These are phyloP conservation scores for Tenthredo distinguenda DNA, from an alignment of 2,888 invertebrate species.

Conservation along the genomic window DNA sequence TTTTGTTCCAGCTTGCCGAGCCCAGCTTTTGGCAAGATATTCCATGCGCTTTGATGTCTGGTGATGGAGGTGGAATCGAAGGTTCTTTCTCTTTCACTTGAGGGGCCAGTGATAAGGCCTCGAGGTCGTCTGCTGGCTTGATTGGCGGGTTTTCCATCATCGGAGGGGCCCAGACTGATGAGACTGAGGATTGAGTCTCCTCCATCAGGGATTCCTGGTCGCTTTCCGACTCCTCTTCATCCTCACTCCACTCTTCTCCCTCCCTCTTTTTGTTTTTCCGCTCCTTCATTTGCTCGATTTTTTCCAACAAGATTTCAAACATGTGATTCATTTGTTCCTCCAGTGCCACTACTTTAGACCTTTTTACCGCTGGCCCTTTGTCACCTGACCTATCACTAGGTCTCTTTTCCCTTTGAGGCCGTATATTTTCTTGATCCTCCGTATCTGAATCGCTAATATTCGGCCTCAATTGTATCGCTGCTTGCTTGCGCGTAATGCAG, in stretches of 20 bases:
- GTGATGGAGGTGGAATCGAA: background rate
- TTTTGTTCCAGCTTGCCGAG: background rate
- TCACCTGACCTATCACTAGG: background rate
- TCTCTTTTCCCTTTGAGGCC: background rate
- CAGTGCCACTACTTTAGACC: background rate
- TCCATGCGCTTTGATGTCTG: background rate
- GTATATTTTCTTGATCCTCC: background rate
- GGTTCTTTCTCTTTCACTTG: background rate
- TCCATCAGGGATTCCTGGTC: background rate
- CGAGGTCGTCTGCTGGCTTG: background rate
- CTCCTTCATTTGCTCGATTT: background rate
- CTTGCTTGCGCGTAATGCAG: constrained; percentile 5
- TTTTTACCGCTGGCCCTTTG: background rate
- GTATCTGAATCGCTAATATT: background rate
- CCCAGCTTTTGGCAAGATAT: background rate
- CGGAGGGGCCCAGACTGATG: background rate
- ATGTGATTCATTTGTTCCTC: background rate
- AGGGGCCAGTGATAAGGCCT: background rate
- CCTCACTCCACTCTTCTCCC: background rate
- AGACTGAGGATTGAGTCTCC: background rate
- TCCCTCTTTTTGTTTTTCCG: background rate
- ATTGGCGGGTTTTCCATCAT: background rate
- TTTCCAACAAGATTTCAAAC: background rate
- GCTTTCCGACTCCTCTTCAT: background rate
- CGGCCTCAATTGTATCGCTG: background rate